Conservation (phyloP, 1,140 invertebrate genomes). For the Spodoptera frugiperda region DNA sequence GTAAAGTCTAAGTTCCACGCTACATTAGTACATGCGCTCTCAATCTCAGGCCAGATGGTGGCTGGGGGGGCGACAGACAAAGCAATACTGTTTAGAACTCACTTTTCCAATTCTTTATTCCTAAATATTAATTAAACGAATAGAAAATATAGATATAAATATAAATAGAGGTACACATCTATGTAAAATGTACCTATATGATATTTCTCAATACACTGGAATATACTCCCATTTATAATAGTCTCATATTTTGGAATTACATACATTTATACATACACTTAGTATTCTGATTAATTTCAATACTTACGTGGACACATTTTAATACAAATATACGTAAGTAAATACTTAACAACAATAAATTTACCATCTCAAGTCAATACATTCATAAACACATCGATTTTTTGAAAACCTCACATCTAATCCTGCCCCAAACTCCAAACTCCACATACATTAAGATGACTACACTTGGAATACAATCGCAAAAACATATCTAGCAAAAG, state of each 20-base stretch:
- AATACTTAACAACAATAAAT: slow-evolving; percentile 80
- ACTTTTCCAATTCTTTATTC: slow-evolving; percentile 24
- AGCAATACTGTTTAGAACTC: slow-evolving; percentile 40
- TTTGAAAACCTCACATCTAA: slow-evolving; percentile 52
- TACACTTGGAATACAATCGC: slow-evolving; percentile 63
- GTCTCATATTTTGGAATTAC: slow-evolving; percentile 60
- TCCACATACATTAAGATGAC: slow-evolving; percentile 54
- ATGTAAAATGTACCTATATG: slow-evolving; percentile 45
- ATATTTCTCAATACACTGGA: slow-evolving; percentile 46
- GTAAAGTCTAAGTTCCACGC: slow-evolving; percentile 82
- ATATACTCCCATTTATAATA: slow-evolving; percentile 44
- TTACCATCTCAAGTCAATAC: slow-evolving; percentile 64
- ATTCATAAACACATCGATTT: slow-evolving; percentile 61
- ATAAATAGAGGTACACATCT: slow-evolving; percentile 39
- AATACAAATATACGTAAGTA: slow-evolving; percentile 72
- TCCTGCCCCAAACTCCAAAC: slow-evolving; percentile 57
- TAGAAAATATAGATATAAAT: slow-evolving; percentile 52
- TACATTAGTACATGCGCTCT: slow-evolving; percentile 55
- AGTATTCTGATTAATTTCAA: slow-evolving; percentile 63
- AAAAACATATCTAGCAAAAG: slow-evolving; percentile 71
- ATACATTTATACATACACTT: slow-evolving; percentile 66
- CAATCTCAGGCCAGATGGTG: slow-evolving; percentile 37
- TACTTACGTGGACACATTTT: slow-evolving; percentile 74
- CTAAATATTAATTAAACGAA: slow-evolving; percentile 46
- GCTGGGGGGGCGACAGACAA: slow-evolving; percentile 34